Conservation (phyloP, 2,797 vertebrate species). For the Rhynchonycteris naso region DNA sequence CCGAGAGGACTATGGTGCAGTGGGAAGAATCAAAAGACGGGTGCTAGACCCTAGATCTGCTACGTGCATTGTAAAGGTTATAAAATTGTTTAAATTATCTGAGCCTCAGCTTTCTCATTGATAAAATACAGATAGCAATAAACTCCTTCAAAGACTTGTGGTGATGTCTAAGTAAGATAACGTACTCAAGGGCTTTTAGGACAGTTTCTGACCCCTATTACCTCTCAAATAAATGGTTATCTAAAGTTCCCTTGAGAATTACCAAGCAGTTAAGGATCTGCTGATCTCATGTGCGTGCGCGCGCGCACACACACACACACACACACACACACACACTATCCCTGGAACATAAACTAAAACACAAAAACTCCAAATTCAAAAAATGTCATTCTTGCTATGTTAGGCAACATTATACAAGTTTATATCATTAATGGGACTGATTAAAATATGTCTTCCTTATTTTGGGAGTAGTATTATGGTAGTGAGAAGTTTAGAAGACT, state of each 20-base stretch:
- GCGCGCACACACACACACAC: slow-evolving; percentile 68
- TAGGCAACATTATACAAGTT: slow-evolving; percentile 89
- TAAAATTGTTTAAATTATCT: not conserved
- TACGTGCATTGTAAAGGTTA: not conserved
- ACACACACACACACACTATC: slow-evolving; percentile 59
- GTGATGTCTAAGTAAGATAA: not conserved
- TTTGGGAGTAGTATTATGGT: not conserved
- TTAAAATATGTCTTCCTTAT: slow-evolving; percentile 77
- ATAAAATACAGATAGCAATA: not conserved
- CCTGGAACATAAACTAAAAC: slow-evolving; percentile 70
- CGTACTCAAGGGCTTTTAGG: not conserved
- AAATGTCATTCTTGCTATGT: slow-evolving; percentile 86
- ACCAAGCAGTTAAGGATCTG: slow-evolving; percentile 76
- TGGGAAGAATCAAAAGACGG: not conserved
- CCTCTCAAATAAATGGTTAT: not conserved
- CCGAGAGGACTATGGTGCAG: not conserved
- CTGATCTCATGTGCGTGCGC: too few species aligned
- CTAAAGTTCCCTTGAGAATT: not conserved
- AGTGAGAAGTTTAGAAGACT: slow-evolving; percentile 33
- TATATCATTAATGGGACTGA: slow-evolving; percentile 87
- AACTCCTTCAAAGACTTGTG: not conserved
- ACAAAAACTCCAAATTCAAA: slow-evolving; percentile 71
- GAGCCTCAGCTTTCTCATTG: not conserved
- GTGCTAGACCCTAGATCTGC: not conserved
- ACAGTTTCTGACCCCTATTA: not conserved